Percentiles rank a stretch among this genome's conserved stretches.
Evolutionary conservation across 2,888 invertebrate species (phyloP).

Genomic region (Coenonympha glycerion): DNA sequence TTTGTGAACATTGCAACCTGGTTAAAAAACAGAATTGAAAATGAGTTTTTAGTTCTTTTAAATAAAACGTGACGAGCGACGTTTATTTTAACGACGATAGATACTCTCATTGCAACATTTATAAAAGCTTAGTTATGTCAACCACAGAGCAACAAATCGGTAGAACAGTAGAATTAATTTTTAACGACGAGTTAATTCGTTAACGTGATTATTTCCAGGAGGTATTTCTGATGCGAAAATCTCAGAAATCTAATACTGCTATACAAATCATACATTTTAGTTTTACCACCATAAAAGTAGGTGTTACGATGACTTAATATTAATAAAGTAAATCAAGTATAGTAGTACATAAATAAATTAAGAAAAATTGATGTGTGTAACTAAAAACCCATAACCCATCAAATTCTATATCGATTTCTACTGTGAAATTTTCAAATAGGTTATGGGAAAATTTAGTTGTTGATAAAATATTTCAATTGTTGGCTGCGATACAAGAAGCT

Average conservation of each 20-base stretch:
- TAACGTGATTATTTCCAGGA: conserved; percentile 50
- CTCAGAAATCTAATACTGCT: too few species aligned
- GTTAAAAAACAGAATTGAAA: too few species aligned
- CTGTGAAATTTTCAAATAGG: too few species aligned
- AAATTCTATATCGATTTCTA: too few species aligned
- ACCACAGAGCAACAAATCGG: conserved; percentile 54
- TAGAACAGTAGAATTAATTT: conserved; percentile 55
- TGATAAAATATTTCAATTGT: conserved; percentile 21
- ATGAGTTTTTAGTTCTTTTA: too few species aligned
- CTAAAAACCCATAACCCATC: too few species aligned
- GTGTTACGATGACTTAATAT: not conserved
- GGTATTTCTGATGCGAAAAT: not conserved
- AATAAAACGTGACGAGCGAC: conserved; percentile 23
- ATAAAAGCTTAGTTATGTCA: conserved; percentile 45
- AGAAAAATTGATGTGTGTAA: not conserved
- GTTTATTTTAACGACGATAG: conserved; percentile 31
- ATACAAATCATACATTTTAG: not conserved
- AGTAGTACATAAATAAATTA: too few species aligned
- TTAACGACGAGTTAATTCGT: conserved; percentile 63
- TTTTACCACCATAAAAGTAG: not conserved
- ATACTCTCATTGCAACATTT: conserved; percentile 30
- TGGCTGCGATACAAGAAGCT: conserved; percentile 35
- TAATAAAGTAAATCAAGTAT: too few species aligned
- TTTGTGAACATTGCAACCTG: too few species aligned
- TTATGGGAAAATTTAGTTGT: too few species aligned